Conservation (phyloP, 2,113 vertebrate species). For the Chroicocephalus ridibundus region DNA sequence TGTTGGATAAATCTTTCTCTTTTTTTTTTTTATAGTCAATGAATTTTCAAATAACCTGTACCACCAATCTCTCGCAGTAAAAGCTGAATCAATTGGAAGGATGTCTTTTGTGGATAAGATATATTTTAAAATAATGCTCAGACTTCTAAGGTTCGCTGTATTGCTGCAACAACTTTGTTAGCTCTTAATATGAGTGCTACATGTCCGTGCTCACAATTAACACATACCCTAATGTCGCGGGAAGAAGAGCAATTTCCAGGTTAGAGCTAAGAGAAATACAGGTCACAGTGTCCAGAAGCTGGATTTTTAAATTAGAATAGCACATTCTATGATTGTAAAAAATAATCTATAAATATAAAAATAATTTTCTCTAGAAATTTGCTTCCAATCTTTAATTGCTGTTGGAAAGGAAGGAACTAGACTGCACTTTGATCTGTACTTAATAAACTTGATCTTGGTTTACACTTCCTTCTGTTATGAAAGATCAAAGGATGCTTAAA, state of each 20-base stretch:
- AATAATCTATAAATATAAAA: neutral
- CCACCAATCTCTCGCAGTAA: neutral
- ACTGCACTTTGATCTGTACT: slow-evolving; percentile 48
- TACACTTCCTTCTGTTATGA: slow-evolving; percentile 38
- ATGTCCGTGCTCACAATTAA: neutral
- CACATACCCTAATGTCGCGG: neutral
- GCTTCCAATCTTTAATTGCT: slow-evolving; percentile 17
- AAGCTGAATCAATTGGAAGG: neutral
- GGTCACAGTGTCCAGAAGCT: neutral
- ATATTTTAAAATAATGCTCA: neutral
- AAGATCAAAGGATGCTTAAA: slow-evolving; percentile 42
- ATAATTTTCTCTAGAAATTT: neutral
- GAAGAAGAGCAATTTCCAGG: neutral
- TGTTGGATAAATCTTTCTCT: neutral
- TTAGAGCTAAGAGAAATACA: neutral
- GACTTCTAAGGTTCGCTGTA: neutral
- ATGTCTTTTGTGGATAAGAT: neutral
- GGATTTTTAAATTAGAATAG: neutral
- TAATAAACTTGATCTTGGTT: slow-evolving; percentile 39
- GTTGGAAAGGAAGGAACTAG: slow-evolving; percentile 20
- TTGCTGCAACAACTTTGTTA: neutral
- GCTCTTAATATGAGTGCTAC: accelerated
- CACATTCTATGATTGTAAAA: neutral
- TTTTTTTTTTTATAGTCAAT: neutral
- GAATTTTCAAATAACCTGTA: neutral